Percentiles rank a stretch among this genome's conserved stretches.
Evolutionary conservation across 2,888 invertebrate genomes (phyloP).

Genomic region (Cantharis flavilabris): DNA sequence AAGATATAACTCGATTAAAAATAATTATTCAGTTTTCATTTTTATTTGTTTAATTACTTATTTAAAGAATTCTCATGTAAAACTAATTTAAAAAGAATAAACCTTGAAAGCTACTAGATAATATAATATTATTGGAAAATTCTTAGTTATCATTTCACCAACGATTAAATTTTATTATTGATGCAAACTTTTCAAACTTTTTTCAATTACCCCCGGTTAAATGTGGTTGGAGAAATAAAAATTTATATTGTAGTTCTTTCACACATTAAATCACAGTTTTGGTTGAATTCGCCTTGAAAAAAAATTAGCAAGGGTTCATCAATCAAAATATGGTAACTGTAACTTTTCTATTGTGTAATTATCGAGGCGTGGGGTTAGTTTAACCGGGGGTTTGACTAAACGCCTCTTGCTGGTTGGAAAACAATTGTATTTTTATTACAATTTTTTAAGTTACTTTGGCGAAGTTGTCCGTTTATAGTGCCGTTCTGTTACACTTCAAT

Average conservation of each 20-base stretch:
- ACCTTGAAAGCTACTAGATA: not conserved
- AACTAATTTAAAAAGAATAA: not conserved
- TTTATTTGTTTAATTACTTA: not conserved
- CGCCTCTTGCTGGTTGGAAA: not conserved
- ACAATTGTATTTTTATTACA: not conserved
- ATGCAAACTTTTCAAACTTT: not conserved
- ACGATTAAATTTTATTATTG: not conserved
- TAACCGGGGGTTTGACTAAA: not conserved
- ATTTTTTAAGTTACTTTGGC: not conserved
- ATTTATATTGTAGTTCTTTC: not conserved
- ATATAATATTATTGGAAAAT: not conserved
- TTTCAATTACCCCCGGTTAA: not conserved
- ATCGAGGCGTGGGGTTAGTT: slow-evolving; percentile 34
- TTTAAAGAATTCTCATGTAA: not conserved
- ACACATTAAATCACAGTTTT: slow-evolving; percentile 1
- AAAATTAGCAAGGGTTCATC: slow-evolving; percentile 51
- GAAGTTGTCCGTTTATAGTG: not conserved
- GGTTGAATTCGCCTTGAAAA: slow-evolving; percentile 33
- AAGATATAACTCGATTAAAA: not conserved
- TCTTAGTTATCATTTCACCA: not conserved
- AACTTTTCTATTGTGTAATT: slow-evolving; percentile 41
- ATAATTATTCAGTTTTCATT: not conserved
- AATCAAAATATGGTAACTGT: slow-evolving; percentile 50
- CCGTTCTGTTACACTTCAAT: not conserved
- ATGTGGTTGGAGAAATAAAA: not conserved